Evolutionary conservation across 2,797 vertebrate species (phyloP), one percentile per base, ranked within the genome.

Genomic region (Poeciliopsis infans): DNA sequence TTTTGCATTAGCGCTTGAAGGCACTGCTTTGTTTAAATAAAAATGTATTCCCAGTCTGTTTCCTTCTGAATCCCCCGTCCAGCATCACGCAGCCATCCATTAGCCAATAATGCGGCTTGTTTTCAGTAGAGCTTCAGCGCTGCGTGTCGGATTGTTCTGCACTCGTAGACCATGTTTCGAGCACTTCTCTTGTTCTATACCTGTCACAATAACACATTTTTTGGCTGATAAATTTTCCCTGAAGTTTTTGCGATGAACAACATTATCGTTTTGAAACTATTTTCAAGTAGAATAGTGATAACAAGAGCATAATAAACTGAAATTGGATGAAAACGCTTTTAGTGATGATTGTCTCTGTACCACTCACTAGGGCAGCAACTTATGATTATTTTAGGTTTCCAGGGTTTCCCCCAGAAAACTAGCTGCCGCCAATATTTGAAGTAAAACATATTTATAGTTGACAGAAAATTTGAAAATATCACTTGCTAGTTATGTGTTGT

Each of bases 11-110:
- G 36, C 36, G 86, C 88, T 86, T 68, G 53, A 39, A 89, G 85
- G 78, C 80, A 59, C 2, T 2, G 78, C 87, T 94, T 92, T 93
- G 88, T 93, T 81, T 76, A 72, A 82, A 85, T 75, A 90, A 36
- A 31, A 33, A 33, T 82, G 85, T 72, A 25, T 85, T 89, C 68
- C 78, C 70, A n/a, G 51, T 77, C 70, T 55, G 2, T 74, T 86
- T 82, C 79, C 83, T 84, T 78, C 43, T 89, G 77, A 75, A 91
- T 89, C 87, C 78, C 78, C 70, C 80, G 68, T 81, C 55, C 51
- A 85, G 83, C 82, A 15, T 77, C 61, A 53, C 18, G 2, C 79
- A 79, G 49, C 72, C 69, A 39, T 51, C 68, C 72, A 12, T 73
- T 18, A 18, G 1, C 25, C 41, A 5, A 43, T 66, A n/a, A 46